Evolutionary conservation across 1,140 invertebrate species (phyloP).

Genomic region (Drosophila dunni): DNA sequence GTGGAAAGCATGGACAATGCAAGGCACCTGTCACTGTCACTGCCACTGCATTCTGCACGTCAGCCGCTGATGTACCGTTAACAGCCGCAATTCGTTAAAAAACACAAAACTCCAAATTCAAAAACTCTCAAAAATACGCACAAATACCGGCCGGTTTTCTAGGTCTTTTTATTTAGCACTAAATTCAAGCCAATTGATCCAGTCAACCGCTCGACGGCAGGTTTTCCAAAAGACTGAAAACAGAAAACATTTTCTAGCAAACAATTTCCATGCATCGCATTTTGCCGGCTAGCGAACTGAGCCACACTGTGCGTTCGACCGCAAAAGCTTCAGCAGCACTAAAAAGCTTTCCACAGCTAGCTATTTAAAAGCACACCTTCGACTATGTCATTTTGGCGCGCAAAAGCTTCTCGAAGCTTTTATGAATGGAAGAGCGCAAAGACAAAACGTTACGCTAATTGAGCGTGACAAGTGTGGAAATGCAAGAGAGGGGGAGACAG

Average conservation of each 20-base stretch:
- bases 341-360: slow-evolving; percentile 48
- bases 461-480: slow-evolving; percentile 35
- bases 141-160: background rate
- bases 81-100: background rate
- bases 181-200: slow-evolving; percentile 49
- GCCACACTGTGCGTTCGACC: slow-evolving; percentile 44
- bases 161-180: background rate
- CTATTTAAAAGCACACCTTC: slow-evolving; percentile 43
- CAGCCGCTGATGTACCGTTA: slow-evolving; percentile 33
- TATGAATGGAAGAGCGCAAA: slow-evolving; percentile 56
- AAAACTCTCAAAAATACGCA: background rate
- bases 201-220: slow-evolving; percentile 75
- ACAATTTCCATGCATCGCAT: slow-evolving; percentile 73
- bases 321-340: background rate
- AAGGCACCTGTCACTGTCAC: slow-evolving; percentile 42
- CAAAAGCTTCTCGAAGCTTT: slow-evolving; percentile 56
- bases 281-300: slow-evolving; percentile 53
- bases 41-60: background rate
- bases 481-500: background rate
- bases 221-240: slow-evolving; percentile 80
- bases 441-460: slow-evolving; percentile 54
- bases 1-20: slow-evolving; percentile 14
- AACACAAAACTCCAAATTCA: background rate
- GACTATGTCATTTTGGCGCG: slow-evolving; percentile 51
- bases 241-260: slow-evolving; percentile 65